Base-by-base conservation (phyloP, 2,113 vertebrate genomes). In the Thinocorus orbignyianus region DNA sequence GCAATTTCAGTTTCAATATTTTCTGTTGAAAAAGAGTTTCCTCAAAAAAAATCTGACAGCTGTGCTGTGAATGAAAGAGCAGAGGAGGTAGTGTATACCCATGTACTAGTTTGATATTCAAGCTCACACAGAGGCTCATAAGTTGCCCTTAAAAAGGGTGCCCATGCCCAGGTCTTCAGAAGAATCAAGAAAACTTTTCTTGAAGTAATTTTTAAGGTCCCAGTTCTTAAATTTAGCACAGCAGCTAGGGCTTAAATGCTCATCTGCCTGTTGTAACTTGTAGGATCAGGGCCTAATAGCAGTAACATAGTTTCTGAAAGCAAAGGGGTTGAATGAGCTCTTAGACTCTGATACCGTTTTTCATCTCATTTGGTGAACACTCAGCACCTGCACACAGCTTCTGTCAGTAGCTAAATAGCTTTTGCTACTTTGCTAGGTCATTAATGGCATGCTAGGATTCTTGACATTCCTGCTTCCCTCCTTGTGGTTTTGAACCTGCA, bases 401-500 rank as follows among this genome's bases (percentile, higher is more conserved):
- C 93, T 97, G 97, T 97, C 97, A 97, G 97, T 93, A 95, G 80
- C 88, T 93, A 93, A 94, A 90, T 73, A 87, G 90, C 87, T 81
- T 96, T 95, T 96, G 42, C 37, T 93, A 65, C 95, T 97, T 92
- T 74, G 51, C 83, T 97, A 71, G 95, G 93, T 97, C 97, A 97
- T 98, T 97, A 97, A 95, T 97, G 97, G 98, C 97, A 98, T 97
- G 89, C 65, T 15, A 10, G 76, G 52, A 96, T 97, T 97, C 96
- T 96, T 97, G 95, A 88, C 95, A 97, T 98, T 98, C 97, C 91
- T 94, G 60, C 60, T 95, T 82, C 72, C 74, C 42, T 95, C 73
- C 94, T 57, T 72, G 44, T 80, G 90, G 92, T 96, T 95, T 92
- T 96, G 93, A 97, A 95, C 94, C 88, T 92, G 76, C 9, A 85